Base-by-base conservation (phyloP, 2,113 vertebrate genomes). In the Chloropsis hardwickii region DNA sequence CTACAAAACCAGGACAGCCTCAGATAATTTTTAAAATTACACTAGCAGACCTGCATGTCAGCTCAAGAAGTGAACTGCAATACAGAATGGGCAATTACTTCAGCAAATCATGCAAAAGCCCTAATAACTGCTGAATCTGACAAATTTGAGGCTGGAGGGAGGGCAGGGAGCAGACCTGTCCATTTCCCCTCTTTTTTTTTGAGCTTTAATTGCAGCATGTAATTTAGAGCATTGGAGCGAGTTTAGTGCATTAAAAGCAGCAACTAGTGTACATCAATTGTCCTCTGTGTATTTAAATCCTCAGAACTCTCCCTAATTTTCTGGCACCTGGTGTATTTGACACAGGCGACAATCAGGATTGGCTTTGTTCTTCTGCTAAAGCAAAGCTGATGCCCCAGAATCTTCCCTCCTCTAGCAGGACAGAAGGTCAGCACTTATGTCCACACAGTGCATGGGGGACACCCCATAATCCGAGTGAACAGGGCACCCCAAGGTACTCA, bases 401-500 rank as follows among this genome's bases (percentile, higher is more conserved):
- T 35, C 42, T 60, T 22, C 20, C 35, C 33, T 29, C 2, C 29
- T 81, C 15, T 19, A 60, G 33, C 48, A 78, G 56, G 29, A 66
- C 0, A 1, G 39, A 60, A 62, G 16, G 54, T 88, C 54, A 73
- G 44, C 11, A 3, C 3, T 2, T 62, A 24, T 19, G 16, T 62
- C 33, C 5, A 5, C 42, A 42, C 10, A 31, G 12, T 5, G 47
- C 18, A 9, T 0, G 0, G 24, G 3, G 18, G 3, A 8, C 11
- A 37, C 17, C 1, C 1, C 5, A 6, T 4, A 47, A 2, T 10
- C 16, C 0, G 0, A 21, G 10, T 0, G 1, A 54, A 28, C 21
- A 80, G 28, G 37, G 42, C 22, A 81, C 40, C 65, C 57, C 4
- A 3, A 78, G 57, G 39, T 3, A 11, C 35, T 15, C 3, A 1